Conservation (phyloP, 2,888 invertebrate species). For the Himalopsyche tibetana region DNA sequence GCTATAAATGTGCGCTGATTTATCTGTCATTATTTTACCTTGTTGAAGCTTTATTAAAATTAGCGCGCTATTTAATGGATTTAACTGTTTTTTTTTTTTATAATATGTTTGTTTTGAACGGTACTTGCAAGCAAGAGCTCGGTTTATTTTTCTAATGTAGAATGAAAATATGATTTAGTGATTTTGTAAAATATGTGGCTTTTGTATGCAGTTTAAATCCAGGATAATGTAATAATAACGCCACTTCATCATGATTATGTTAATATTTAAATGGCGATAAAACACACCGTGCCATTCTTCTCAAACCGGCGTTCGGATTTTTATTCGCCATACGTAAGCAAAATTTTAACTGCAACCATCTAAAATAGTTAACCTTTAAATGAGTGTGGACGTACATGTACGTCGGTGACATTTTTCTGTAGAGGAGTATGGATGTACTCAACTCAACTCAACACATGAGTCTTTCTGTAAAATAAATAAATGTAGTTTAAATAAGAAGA, state of each 20-base stretch:
- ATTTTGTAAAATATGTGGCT: conserved; percentile 1
- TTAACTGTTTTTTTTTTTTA: neutral
- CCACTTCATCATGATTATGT: conserved; percentile 35
- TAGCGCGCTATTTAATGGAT: too few relatives aligned
- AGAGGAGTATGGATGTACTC: too few relatives aligned
- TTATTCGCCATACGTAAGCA: neutral
- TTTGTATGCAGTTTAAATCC: neutral
- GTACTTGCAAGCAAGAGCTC: neutral
- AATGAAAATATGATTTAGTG: neutral
- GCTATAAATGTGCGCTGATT: too few relatives aligned
- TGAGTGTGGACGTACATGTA: too few relatives aligned
- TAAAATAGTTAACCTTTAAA: too few relatives aligned
- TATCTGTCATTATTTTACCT: too few relatives aligned
- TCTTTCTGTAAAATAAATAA: too few relatives aligned
- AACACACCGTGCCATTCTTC: neutral
- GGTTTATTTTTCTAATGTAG: conserved; percentile 9
- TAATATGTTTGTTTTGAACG: neutral
- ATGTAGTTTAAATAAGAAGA: too few relatives aligned
- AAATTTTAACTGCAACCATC: neutral
- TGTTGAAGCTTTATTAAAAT: too few relatives aligned
- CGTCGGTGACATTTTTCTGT: too few relatives aligned
- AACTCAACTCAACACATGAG: too few relatives aligned
- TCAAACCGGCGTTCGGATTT: neutral
- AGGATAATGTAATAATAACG: conserved; percentile 18
- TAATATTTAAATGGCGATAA: conserved; percentile 27